phyloP scores from a whole-genome alignment of 2,888 invertebrate genomes.

The Parthenolecanium corni region DNA sequence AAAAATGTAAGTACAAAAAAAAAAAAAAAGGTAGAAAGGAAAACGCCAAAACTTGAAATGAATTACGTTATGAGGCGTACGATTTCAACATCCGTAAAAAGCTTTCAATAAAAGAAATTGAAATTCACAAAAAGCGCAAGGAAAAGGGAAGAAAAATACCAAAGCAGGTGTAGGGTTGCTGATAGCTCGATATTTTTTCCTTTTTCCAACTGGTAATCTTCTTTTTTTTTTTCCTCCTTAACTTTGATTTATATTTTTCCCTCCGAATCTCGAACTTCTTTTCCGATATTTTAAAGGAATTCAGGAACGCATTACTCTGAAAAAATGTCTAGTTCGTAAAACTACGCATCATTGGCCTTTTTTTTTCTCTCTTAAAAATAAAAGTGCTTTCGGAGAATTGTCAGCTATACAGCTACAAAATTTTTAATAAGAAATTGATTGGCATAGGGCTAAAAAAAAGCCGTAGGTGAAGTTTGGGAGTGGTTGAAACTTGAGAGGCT shows the following conservation, averaged over 20 bases:
- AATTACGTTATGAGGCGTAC: constrained; percentile 12
- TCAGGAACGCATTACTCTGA: constrained; percentile 8
- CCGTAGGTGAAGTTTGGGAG: too few relatives aligned
- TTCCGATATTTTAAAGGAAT: constrained; percentile 27
- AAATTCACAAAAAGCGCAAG: constrained; percentile 28
- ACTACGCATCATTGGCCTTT: background rate
- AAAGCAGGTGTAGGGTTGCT: constrained; percentile 23
- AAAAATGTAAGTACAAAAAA: background rate
- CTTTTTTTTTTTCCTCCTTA: constrained; percentile 25
- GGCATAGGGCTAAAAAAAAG: too few relatives aligned
- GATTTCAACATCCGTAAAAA: constrained; percentile 25
- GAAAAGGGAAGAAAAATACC: constrained; percentile 8
- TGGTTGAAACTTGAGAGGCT: too few relatives aligned
- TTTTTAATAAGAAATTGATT: too few relatives aligned
- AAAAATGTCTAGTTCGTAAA: constrained; percentile 8
- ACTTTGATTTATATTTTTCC: constrained; percentile 29
- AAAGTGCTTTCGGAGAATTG: too few relatives aligned
- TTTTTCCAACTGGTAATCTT: constrained; percentile 13
- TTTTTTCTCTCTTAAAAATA: too few relatives aligned
- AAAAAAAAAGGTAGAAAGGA: background rate
- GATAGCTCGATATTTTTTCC: constrained; percentile 14
- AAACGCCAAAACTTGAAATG: constrained; percentile 5
- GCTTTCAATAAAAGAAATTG: constrained; percentile 26
- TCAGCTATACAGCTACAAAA: too few relatives aligned
- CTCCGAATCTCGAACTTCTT: constrained; percentile 23